Base-by-base conservation (phyloP, 2,113 vertebrate species). In the Eretmochelys imbricata region DNA sequence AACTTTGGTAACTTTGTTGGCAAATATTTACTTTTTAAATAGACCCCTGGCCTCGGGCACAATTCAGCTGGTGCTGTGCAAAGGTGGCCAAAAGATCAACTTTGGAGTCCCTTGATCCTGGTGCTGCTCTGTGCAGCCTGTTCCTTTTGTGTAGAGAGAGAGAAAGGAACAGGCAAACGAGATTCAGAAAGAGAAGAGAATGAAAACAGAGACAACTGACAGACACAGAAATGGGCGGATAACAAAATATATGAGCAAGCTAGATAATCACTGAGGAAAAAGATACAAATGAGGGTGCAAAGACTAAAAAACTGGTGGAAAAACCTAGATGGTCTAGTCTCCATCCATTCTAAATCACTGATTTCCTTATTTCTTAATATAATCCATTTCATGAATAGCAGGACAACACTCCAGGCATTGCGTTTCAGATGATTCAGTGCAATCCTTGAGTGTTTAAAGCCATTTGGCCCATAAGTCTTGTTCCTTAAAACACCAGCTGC, bases 91-190 rank as follows among this genome's bases (percentile, higher is more conserved):
- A n/a, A 42, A 75, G 69, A 42, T 75, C 14, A 69, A 4, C 62
- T n/a, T 69, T n/a, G 35, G 29, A n/a, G 31, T 69, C 62, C 69
- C 20, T 22, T 75, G 38, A 69, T 13, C 1, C 31, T 42, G 69
- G 76, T 79, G 75, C 3, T 12, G 0, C 5, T 51, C 53, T 50
- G 62, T 10, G 51, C 35, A 89, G 22, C 1, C 4, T 11, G 22
- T 1, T 5, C 46, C 17, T 69, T 72, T 65, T 87, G 48, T 76
- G n/a, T 65, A n/a, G 48, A 57, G 85, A 81, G 25, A 49, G 42
- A 42, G 82, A 93, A 90, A 93, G 90, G 87, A 92, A 95, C 53
- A 95, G 94, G 91, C 59, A 91, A 95, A 20, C 4, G 88, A 54
- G 79, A 76, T 80, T 8, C 59, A 27, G 90, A 85, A 49, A 89